A percentile compares a stretch with the other conserved stretches of the same genome.
Conservation (phyloP, 2,888 invertebrate genomes). For the Apamea monoglypha region DNA sequence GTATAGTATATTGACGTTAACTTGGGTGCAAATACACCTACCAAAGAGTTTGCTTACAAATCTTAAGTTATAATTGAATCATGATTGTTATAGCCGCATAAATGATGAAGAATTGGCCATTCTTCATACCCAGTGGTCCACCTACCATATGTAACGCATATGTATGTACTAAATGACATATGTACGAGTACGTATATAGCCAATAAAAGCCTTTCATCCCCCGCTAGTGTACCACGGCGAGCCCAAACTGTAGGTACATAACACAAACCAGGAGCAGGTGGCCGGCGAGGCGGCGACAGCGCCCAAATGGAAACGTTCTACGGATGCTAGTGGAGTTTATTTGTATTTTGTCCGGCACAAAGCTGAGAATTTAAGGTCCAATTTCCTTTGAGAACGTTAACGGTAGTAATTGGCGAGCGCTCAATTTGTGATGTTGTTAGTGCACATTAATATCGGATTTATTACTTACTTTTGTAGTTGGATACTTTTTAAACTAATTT, state of each 20-base stretch:
- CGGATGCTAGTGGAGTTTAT: background rate
- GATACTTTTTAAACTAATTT: background rate
- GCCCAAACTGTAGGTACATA: background rate
- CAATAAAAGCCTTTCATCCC: background rate
- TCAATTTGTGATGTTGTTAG: constrained; percentile 58
- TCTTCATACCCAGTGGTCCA: background rate
- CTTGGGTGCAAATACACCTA: background rate
- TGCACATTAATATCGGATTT: constrained; percentile 61
- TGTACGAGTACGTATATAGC: background rate
- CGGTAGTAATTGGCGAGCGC: constrained; percentile 61
- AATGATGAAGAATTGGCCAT: background rate
- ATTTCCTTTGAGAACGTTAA: constrained; percentile 41
- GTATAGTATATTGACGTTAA: background rate
- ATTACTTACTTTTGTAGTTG: constrained; percentile 3
- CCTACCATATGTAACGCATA: background rate
- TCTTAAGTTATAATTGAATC: background rate
- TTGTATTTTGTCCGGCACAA: constrained; percentile 4
- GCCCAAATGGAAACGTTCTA: background rate
- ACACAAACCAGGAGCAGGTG: background rate
- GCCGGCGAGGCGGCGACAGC: background rate
- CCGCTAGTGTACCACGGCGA: too few relatives aligned
- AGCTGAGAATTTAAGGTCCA: constrained; percentile 13
- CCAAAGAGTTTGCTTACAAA: background rate
- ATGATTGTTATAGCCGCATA: background rate
- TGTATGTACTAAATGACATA: background rate